Conservation (phyloP, 1,140 invertebrate genomes). For the Drosophila leontia region DNA sequence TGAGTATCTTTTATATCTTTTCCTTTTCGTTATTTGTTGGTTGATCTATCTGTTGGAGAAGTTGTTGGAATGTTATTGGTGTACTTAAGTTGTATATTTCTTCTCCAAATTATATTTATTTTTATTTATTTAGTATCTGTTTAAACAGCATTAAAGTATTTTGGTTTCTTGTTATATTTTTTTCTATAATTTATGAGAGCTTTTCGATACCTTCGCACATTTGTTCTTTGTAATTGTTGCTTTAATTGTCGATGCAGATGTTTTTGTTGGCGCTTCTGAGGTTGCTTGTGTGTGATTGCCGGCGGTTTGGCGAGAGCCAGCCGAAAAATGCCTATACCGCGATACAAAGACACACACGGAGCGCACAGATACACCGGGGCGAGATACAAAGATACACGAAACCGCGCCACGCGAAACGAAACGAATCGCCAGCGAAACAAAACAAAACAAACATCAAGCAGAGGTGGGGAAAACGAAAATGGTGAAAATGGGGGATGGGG, state of each 20-base stretch:
- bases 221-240: slow-evolving; percentile 3
- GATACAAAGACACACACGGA: slow-evolving; percentile 16
- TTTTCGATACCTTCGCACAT: neutral
- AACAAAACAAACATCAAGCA: slow-evolving; percentile 30
- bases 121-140: neutral
- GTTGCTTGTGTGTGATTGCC: slow-evolving; percentile 59
- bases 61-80: neutral
- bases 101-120: neutral
- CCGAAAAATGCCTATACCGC: slow-evolving; percentile 55
- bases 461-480: slow-evolving; percentile 23
- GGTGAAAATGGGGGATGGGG: neutral
- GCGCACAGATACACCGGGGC: slow-evolving; percentile 6
- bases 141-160: too few relatives aligned
- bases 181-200: neutral
- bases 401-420: slow-evolving; percentile 58
- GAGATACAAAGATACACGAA: slow-evolving; percentile 38
- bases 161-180: neutral
- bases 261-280: slow-evolving; percentile 16
- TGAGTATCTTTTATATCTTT: too few relatives aligned
- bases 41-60: neutral
- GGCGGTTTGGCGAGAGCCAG: slow-evolving; percentile 48
- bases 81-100: neutral
- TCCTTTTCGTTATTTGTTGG: too few relatives aligned
- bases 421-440: slow-evolving; percentile 33
- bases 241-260: slow-evolving; percentile 7